Conservation (phyloP, 2,113 vertebrate genomes). For the Peromyscus maniculatus region DNA sequence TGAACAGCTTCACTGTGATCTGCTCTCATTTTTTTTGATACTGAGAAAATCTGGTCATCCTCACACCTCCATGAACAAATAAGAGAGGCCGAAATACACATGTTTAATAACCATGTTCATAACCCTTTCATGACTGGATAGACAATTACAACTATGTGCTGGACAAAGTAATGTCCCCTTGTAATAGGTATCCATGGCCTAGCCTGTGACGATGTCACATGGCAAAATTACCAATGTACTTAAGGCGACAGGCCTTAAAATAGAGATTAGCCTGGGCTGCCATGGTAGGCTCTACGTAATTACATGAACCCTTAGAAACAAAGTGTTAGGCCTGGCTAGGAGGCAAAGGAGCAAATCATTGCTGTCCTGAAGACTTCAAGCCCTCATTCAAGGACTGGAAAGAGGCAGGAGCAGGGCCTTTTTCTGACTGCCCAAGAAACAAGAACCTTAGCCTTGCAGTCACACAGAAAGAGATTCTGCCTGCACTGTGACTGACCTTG, state of each 20-base stretch:
- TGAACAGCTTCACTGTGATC: background rate
- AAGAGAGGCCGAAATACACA: background rate
- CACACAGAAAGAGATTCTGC: conserved; percentile 24
- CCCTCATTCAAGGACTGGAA: background rate
- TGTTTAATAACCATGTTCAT: conserved; percentile 33
- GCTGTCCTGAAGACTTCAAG: background rate
- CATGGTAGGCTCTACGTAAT: background rate
- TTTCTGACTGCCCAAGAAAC: background rate
- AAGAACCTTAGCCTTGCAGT: background rate
- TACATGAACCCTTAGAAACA: background rate
- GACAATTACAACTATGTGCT: background rate
- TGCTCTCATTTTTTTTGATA: background rate
- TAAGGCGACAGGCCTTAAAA: conserved; percentile 35
- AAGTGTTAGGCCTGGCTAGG: background rate
- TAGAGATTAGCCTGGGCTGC: conserved; percentile 1
- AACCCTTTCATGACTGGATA: background rate
- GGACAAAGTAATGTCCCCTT: conserved; percentile 4
- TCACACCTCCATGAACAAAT: background rate
- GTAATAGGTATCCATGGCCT: background rate
- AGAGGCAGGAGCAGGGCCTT: background rate
- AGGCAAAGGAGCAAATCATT: background rate
- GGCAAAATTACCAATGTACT: background rate
- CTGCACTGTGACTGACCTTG: background rate
- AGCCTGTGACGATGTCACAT: background rate
- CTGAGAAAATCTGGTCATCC: background rate